Conservation (phyloP, 1,140 invertebrate species). For the Sarcophaga peregrina region DNA sequence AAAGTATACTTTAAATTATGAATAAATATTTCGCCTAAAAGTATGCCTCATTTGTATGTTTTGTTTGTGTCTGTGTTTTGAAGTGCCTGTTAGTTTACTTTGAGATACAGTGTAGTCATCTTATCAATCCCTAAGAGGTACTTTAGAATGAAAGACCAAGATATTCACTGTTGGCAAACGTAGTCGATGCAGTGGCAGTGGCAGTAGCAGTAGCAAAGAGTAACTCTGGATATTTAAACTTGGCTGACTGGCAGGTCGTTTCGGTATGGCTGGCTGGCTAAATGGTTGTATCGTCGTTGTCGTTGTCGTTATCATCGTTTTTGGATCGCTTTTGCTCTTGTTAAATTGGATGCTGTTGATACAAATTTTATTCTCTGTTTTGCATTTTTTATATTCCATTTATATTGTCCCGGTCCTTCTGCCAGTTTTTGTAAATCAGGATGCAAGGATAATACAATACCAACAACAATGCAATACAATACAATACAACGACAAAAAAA, state of each 20-base stretch:
- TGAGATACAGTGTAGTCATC: not conserved
- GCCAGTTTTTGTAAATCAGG: not conserved
- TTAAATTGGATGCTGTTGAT: no score
- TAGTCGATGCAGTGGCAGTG: no score
- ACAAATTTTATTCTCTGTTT: not conserved
- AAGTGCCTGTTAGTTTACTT: no score
- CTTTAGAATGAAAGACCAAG: not conserved
- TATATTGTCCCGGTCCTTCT: not conserved
- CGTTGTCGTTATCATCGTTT: not conserved
- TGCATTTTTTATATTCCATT: conserved; percentile 1
- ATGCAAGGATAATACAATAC: not conserved
- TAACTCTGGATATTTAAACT: not conserved
- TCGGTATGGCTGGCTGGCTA: not conserved
- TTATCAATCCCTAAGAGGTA: not conserved
- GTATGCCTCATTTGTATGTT: not conserved
- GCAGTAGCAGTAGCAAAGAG: no score
- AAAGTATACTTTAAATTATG: no score
- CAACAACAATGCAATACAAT: no score
- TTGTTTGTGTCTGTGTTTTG: no score
- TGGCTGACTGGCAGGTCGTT: not conserved
- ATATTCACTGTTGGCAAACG: conserved; percentile 1
- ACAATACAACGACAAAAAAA: no score
- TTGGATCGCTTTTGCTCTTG: no score
- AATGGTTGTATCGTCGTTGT: not conserved
- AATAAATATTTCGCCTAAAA: not conserved